These are phyloP conservation scores for Hydropotes inermis DNA, from an alignment of 2,113 vertebrate species.

Conservation along the genomic window DNA sequence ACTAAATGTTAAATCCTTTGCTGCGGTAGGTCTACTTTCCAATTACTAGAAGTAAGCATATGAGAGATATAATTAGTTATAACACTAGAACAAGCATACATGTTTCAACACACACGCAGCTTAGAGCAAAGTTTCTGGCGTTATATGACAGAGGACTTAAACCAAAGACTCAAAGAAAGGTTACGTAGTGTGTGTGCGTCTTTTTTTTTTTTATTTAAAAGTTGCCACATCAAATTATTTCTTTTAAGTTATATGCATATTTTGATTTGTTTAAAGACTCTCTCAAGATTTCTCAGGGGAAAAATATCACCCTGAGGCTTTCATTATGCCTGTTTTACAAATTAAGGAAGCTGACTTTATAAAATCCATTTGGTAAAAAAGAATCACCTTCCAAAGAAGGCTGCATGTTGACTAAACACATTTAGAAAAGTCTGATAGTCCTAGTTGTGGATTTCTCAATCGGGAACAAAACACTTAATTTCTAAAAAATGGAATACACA, in stretches of 20 bases:
- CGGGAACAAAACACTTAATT: conserved; percentile 68
- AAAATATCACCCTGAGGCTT: conserved; percentile 72
- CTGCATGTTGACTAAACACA: conserved; percentile 70
- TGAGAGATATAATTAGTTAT: conserved; percentile 91
- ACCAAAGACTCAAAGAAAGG: conserved; percentile 83
- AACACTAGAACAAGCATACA: conserved; percentile 88
- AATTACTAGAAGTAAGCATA: conserved; percentile 87
- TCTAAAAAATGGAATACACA: conserved; percentile 72
- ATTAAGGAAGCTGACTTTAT: conserved; percentile 72
- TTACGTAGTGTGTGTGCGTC: conserved; percentile 60
- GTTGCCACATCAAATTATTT: conserved; percentile 82
- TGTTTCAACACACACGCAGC: conserved; percentile 83
- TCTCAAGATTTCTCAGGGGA: conserved; percentile 69
- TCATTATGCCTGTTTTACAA: conserved; percentile 72
- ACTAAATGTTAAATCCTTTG: conserved; percentile 80
- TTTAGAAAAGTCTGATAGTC: conserved; percentile 73
- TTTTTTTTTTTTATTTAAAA: conserved; percentile 62
- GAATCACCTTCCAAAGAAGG: conserved; percentile 75
- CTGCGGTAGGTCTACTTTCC: conserved; percentile 85
- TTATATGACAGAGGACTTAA: conserved; percentile 85
- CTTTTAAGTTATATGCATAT: conserved; percentile 79
- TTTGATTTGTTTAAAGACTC: conserved; percentile 79
- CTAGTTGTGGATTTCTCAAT: conserved; percentile 71
- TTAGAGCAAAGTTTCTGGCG: conserved; percentile 85
- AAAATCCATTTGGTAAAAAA: conserved; percentile 76